A percentile compares a stretch with the other conserved stretches of the same genome.
phyloP scores from a whole-genome alignment of 2,113 vertebrate genomes.

The Pogona vitticeps region DNA sequence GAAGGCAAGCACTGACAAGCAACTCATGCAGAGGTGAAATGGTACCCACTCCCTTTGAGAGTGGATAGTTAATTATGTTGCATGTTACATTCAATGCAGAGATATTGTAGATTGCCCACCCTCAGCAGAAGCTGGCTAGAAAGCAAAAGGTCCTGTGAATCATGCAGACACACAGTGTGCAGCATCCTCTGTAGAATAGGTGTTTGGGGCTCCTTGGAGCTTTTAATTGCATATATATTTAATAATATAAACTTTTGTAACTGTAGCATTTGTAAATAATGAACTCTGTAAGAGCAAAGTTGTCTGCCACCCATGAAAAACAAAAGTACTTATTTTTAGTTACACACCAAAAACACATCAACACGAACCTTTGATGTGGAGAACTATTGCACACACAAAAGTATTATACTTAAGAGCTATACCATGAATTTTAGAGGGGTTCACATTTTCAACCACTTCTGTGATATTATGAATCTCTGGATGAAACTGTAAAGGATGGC shows the following conservation, averaged over 20 bases:
- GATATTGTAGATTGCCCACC: not conserved
- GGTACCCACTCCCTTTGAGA: not conserved
- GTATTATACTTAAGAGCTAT: conserved; percentile 18
- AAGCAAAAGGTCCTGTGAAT: not conserved
- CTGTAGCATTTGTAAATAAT: not conserved
- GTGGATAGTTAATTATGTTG: not conserved
- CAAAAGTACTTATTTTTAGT: conserved; percentile 42
- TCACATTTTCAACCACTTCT: conserved; percentile 55
- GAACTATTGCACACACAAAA: not conserved
- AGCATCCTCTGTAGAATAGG: not conserved
- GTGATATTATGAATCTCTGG: conserved; percentile 42
- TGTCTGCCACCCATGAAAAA: conserved; percentile 25
- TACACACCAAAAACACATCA: not conserved
- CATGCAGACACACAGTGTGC: not conserved
- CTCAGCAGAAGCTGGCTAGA: not conserved
- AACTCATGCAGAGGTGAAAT: not conserved
- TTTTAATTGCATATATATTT: not conserved
- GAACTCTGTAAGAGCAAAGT: conserved; percentile 34
- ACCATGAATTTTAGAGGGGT: conserved; percentile 42
- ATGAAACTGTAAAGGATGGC: conserved; percentile 62
- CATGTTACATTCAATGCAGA: not conserved
- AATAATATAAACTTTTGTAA: not conserved
- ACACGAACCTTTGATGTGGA: not conserved
- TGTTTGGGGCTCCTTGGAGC: not conserved
- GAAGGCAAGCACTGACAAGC: not conserved